phyloP scores from a whole-genome alignment of 2,113 vertebrate species.

The Coturnix japonica region DNA sequence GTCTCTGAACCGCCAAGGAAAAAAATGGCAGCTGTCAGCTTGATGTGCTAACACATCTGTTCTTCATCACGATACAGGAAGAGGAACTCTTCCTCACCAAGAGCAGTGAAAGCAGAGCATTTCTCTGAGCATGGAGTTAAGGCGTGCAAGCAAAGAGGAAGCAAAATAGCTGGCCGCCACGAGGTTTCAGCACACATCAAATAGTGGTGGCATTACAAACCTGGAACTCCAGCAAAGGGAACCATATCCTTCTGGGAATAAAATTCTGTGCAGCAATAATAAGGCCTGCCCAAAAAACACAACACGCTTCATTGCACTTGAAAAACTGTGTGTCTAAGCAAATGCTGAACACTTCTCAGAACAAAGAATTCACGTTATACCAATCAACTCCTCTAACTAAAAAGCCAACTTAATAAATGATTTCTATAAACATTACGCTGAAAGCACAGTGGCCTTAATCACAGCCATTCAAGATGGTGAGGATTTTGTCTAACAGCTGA shows the following conservation, averaged over 20 bases:
- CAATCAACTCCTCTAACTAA: neutral
- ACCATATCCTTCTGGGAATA: neutral
- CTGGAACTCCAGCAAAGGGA: neutral
- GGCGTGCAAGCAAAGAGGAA: neutral
- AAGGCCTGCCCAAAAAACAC: neutral
- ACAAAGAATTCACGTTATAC: no score
- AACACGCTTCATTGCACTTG: neutral
- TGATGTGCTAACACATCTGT: neutral
- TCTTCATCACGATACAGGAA: rapidly evolving
- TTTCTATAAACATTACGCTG: neutral
- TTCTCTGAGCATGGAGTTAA: neutral
- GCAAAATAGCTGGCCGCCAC: neutral
- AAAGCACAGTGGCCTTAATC: neutral
- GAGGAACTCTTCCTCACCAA: rapidly evolving
- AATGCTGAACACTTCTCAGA: neutral
- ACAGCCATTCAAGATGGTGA: neutral
- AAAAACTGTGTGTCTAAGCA: neutral
- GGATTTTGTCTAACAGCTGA: neutral
- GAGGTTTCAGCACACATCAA: neutral
- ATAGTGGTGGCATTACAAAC: neutral
- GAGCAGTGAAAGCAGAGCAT: neutral
- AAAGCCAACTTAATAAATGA: neutral
- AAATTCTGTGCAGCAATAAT: neutral
- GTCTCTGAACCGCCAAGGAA: neutral
- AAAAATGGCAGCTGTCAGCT: neutral